Percentiles rank a stretch among this genome's conserved stretches.
These are phyloP conservation scores for Nasonovia ribisnigri DNA, from an alignment of 2,888 invertebrate genomes.

Conservation along the genomic window DNA sequence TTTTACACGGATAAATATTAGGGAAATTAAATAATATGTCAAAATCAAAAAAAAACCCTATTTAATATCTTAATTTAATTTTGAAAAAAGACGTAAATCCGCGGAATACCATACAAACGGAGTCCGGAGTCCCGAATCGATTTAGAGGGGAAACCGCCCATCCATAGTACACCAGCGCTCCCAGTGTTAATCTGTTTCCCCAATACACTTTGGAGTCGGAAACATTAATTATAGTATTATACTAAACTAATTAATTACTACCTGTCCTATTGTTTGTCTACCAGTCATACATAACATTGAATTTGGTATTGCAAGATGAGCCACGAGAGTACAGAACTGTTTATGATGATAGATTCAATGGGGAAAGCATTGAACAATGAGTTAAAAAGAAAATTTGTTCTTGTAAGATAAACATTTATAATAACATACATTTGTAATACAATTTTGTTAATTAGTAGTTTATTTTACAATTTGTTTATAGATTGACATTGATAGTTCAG, in stretches of 20 bases:
- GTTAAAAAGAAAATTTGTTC: neutral
- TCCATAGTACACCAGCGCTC: conserved; percentile 9
- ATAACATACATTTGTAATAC: conserved; percentile 15
- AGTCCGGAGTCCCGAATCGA: neutral
- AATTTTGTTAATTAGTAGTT: neutral
- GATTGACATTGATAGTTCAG: conserved; percentile 22
- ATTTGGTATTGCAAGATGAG: no score
- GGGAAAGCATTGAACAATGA: no score
- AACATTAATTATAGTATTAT: no score
- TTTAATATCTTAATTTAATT: neutral
- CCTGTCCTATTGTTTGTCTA: no score
- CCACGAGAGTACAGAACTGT: no score
- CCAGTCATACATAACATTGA: no score
- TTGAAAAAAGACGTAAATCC: neutral
- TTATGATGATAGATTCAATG: no score
- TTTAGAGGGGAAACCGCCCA: neutral
- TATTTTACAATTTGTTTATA: conserved; percentile 8
- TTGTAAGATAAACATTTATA: neutral
- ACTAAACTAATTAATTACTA: no score
- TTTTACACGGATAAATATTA: neutral
- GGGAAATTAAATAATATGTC: no score
- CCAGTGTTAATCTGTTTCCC: neutral
- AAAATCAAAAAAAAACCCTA: neutral
- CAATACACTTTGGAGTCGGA: no score
- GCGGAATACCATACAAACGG: neutral